phyloP scores from a whole-genome alignment of 64 coral and sea anemone species.

The Cladopsammia gracilis region DNA sequence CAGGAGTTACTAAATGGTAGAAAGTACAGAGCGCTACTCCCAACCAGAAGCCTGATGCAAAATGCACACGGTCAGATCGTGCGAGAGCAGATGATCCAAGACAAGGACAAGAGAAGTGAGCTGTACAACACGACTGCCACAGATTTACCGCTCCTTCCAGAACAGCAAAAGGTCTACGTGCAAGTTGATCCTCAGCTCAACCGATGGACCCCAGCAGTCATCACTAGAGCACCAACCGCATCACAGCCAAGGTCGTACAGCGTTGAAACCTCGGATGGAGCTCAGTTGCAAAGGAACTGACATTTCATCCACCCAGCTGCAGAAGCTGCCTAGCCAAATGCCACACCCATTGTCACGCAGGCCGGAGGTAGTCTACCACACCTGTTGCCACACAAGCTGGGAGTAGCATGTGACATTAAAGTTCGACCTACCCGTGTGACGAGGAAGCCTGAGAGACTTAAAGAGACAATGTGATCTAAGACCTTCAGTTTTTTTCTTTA shows the following conservation, averaged over 20 bases:
- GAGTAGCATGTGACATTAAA: no score
- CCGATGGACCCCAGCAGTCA: slow-evolving; percentile 1
- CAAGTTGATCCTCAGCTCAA: slow-evolving; percentile 7
- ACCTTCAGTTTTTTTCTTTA: no score
- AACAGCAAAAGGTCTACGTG: not conserved
- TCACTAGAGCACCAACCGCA: not conserved
- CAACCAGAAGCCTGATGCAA: not conserved
- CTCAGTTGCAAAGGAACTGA: no score
- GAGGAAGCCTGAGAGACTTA: no score
- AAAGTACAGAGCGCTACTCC: slow-evolving; percentile 13
- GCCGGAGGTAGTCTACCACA: no score
- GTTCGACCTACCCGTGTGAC: no score
- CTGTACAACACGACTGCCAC: not conserved
- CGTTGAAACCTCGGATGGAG: no score
- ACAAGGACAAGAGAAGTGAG: not conserved
- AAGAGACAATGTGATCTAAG: no score
- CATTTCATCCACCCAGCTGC: no score
- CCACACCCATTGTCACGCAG: no score
- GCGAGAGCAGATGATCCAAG: not conserved
- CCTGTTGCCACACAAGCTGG: no score
- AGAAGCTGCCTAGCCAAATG: no score
- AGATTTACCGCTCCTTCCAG: not conserved
- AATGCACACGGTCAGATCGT: not conserved
- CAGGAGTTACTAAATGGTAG: not conserved
- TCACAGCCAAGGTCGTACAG: slow-evolving; percentile 1